phyloP scores from a whole-genome alignment of 2,113 vertebrate genomes.

The Natator depressus region DNA sequence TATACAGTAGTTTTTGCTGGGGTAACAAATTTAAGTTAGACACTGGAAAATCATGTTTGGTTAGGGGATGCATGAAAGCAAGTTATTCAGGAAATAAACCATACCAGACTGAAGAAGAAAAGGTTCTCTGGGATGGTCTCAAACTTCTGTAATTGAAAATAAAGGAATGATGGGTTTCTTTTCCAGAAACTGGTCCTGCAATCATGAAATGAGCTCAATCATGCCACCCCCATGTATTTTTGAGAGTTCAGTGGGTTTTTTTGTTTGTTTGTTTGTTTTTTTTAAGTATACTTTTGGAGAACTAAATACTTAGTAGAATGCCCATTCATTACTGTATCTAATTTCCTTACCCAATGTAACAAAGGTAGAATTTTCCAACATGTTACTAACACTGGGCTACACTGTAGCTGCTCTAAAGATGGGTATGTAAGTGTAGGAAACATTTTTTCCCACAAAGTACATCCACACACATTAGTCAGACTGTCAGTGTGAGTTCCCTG shows the following conservation, averaged over 20 bases:
- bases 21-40: neutral
- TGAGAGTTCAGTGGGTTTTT: neutral
- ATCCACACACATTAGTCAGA: neutral
- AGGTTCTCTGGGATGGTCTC: neutral
- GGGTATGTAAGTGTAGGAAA: constrained; percentile 13
- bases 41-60: constrained; percentile 1
- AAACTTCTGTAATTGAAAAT: neutral
- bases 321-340: neutral
- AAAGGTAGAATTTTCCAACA: neutral
- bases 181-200: neutral
- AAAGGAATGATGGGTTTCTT: neutral
- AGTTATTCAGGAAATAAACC: neutral
- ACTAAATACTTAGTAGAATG: constrained; percentile 2
- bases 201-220: neutral
- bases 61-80: constrained; percentile 5
- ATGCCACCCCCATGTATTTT: neutral
- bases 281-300: neutral
- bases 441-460: constrained; percentile 26
- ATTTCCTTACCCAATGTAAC: constrained; percentile 1
- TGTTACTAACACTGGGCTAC: neutral
- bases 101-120: neutral
- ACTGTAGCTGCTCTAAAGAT: neutral
- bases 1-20: neutral
- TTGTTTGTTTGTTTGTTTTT: too few species aligned
- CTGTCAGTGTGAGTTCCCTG: neutral